phyloP scores from a whole-genome alignment of 2,797 vertebrate genomes.

The Rhabdomys pumilio region DNA sequence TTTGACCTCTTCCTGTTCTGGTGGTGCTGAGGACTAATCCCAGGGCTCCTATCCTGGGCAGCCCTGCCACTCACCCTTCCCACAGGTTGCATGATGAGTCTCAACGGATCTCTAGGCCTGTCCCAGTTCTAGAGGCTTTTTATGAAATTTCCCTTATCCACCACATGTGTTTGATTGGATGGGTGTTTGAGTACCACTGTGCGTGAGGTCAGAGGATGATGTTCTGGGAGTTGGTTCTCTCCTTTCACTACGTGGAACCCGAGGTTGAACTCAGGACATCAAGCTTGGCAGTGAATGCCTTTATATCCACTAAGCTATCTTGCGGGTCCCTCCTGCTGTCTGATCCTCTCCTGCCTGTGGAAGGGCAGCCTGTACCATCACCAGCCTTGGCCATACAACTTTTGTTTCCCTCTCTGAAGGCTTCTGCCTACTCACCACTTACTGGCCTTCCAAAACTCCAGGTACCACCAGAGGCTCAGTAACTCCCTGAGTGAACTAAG shows the following conservation, averaged over 20 bases:
- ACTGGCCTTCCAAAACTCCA: neutral
- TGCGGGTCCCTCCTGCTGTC: neutral
- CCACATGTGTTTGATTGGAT: neutral
- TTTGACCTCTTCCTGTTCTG: no score
- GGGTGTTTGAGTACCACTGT: neutral
- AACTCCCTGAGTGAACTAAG: neutral
- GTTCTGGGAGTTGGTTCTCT: neutral
- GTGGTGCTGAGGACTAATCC: neutral
- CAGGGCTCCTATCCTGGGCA: neutral
- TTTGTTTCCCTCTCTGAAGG: neutral
- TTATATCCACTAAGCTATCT: neutral
- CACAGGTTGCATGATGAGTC: neutral
- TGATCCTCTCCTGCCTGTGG: neutral
- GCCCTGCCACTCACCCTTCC: neutral
- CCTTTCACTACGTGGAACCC: neutral
- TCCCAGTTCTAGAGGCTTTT: neutral
- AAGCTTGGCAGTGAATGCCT: neutral
- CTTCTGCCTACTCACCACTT: neutral
- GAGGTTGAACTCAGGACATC: neutral
- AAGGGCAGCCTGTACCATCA: neutral
- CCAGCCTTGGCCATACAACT: neutral
- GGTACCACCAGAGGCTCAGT: neutral
- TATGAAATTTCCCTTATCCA: neutral
- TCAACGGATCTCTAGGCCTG: neutral
- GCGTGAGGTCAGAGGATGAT: neutral